Evolutionary conservation across 2,888 invertebrate genomes (phyloP).

Genomic region (Chesias legatella): DNA sequence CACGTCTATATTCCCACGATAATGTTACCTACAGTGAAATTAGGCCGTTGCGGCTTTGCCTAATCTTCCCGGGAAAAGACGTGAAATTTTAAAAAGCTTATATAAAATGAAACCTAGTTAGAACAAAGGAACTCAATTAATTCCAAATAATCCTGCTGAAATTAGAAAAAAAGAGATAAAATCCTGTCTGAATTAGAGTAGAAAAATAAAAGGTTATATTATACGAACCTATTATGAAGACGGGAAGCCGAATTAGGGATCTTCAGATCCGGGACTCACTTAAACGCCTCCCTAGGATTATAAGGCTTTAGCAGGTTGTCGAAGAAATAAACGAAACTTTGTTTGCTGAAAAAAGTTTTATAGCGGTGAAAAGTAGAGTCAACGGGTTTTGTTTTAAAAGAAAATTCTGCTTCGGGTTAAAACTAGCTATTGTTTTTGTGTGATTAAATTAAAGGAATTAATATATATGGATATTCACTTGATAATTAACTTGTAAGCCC

Average conservation of each 20-base stretch:
- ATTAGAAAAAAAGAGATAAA: constrained; percentile 17
- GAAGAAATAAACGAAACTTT: constrained; percentile 23
- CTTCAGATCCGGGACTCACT: constrained; percentile 22
- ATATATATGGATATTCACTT: too few relatives aligned
- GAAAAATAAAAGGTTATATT: constrained; percentile 31
- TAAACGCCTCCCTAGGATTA: constrained; percentile 30
- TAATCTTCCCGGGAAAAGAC: too few relatives aligned
- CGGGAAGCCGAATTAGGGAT: constrained; percentile 35
- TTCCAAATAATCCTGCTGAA: constrained; percentile 1
- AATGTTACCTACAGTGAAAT: too few relatives aligned
- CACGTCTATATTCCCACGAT: too few relatives aligned
- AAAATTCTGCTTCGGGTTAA: too few relatives aligned
- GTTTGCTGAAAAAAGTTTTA: constrained; percentile 20
- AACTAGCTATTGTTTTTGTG: too few relatives aligned
- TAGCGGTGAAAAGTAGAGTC: constrained; percentile 6
- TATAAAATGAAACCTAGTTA: too few relatives aligned
- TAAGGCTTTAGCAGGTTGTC: constrained; percentile 21
- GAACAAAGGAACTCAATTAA: constrained; percentile 3
- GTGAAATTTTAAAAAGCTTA: too few relatives aligned
- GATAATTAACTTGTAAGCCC: too few relatives aligned
- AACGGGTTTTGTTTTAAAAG: too few relatives aligned
- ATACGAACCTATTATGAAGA: constrained; percentile 20
- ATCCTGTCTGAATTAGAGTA: constrained; percentile 12
- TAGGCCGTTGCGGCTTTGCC: too few relatives aligned
- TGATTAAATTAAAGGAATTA: too few relatives aligned